Conservation (phyloP, 2,113 vertebrate species). For the Myrmophylax atrothorax region DNA sequence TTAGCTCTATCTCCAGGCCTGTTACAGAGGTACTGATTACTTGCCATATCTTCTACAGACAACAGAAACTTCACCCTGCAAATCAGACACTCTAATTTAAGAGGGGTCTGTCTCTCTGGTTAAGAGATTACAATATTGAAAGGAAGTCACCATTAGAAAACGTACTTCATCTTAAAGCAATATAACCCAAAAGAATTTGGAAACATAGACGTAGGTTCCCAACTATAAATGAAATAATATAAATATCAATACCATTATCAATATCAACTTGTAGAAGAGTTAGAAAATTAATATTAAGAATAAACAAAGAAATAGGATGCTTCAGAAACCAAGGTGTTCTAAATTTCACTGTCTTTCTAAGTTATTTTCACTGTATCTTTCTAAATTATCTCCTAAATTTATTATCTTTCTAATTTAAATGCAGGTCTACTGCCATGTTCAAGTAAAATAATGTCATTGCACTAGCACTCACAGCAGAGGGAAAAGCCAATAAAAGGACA, state of each 20-base stretch:
- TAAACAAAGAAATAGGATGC: background rate
- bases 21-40: background rate
- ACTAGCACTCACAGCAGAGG: background rate
- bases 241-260: background rate
- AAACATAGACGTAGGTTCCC: background rate
- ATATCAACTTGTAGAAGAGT: background rate
- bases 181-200: background rate
- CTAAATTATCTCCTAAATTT: background rate
- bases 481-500: background rate
- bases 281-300: background rate
- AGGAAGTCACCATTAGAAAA: background rate
- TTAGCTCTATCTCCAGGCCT: slow-evolving; percentile 11
- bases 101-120: background rate
- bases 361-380: background rate
- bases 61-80: background rate
- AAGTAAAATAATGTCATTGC: background rate
- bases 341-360: background rate
- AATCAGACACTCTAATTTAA: background rate
- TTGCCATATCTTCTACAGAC: background rate
- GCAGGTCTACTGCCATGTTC: background rate
- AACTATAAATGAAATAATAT: background rate
- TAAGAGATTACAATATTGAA: background rate
- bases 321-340: background rate
- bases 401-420: background rate
- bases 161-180: background rate